Evolutionary conservation across 2,113 vertebrate species (phyloP).

Genomic region (Strigops habroptila): DNA sequence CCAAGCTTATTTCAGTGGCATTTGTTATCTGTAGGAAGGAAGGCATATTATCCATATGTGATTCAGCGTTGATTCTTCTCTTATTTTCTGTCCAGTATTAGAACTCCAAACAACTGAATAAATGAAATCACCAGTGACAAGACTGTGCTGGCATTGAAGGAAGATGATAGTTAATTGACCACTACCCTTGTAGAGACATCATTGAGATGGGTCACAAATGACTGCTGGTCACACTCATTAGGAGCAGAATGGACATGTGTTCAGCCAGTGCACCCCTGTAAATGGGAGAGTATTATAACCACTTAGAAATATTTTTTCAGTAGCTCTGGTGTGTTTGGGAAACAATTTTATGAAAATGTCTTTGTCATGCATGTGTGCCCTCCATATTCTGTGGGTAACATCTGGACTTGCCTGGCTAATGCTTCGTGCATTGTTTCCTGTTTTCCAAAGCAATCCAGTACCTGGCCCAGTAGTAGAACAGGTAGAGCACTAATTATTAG

Average conservation of each 20-base stretch:
- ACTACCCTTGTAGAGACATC: neutral
- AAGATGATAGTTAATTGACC: neutral
- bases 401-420: neutral
- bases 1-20: neutral
- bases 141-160: neutral
- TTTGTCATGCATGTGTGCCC: neutral
- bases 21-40: neutral
- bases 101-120: neutral
- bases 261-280: neutral
- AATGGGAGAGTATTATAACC: neutral
- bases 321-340: neutral
- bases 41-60: neutral
- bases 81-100: neutral
- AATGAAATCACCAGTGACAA: neutral
- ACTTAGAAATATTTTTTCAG: neutral
- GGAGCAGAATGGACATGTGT: neutral
- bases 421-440: neutral
- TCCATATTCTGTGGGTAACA: neutral
- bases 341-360: neutral
- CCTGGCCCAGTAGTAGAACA: neutral
- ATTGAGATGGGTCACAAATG: neutral
- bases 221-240: neutral
- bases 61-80: neutral
- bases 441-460: neutral
- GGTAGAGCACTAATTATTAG: neutral